Evolutionary conservation across 1,140 invertebrate species (phyloP).

Genomic region (Wiebesia pumilae): DNA sequence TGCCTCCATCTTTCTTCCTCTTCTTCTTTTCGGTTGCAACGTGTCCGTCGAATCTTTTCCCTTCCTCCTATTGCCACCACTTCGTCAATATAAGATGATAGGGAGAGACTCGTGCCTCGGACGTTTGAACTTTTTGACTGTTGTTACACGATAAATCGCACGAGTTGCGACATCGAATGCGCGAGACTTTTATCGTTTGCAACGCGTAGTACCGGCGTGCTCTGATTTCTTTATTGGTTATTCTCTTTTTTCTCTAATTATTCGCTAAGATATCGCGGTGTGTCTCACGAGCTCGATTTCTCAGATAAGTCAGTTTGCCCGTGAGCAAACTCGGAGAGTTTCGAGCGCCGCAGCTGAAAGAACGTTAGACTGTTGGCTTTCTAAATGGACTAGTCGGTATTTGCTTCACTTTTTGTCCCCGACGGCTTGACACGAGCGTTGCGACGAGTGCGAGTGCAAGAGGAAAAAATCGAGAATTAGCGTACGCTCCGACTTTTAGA

Average conservation of each 20-base stretch:
- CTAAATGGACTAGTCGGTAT: neutral
- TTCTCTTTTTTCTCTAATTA: no score
- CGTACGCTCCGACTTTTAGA: slow-evolving; percentile 47
- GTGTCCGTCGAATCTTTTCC: neutral
- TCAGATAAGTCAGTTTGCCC: no score
- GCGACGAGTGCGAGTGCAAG: neutral
- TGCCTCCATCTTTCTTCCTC: neutral
- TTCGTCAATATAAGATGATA: neutral
- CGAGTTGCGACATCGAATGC: no score
- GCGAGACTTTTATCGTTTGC: no score
- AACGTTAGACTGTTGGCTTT: neutral
- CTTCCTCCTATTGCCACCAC: neutral
- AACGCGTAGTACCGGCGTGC: no score
- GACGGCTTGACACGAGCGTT: neutral
- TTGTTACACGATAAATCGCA: neutral
- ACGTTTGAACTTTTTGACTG: no score
- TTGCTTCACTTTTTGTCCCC: neutral
- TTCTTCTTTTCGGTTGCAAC: neutral
- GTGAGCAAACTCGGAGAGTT: neutral
- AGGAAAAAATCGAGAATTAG: slow-evolving; percentile 41
- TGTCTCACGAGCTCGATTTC: no score
- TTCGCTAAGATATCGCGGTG: no score
- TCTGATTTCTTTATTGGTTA: no score
- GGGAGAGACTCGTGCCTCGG: neutral
- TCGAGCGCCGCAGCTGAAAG: neutral